Percentiles rank a stretch among this genome's conserved stretches.
phyloP scores from a whole-genome alignment of 2,113 vertebrate species.

The Macrotis lagotis region DNA sequence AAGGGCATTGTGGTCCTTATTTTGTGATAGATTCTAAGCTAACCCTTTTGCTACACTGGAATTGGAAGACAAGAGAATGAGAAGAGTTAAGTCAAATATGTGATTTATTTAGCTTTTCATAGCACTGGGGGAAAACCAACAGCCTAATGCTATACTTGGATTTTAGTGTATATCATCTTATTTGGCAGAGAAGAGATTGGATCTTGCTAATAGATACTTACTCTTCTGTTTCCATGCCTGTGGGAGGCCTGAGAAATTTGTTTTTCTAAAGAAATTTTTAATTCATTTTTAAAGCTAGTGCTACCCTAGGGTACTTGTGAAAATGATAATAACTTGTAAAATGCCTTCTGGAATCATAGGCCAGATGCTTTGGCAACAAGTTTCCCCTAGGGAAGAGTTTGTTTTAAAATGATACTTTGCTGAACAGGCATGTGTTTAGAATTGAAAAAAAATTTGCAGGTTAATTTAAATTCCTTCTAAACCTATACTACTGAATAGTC shows the following conservation, averaged over 20 bases:
- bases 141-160: slow-evolving; percentile 38
- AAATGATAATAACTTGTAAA: slow-evolving; percentile 69
- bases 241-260: slow-evolving; percentile 64
- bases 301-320: slow-evolving; percentile 64
- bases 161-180: slow-evolving; percentile 30
- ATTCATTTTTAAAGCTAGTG: slow-evolving; percentile 76
- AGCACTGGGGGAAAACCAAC: slow-evolving; percentile 9
- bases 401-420: slow-evolving; percentile 66
- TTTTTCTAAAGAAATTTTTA: slow-evolving; percentile 77
- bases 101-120: slow-evolving; percentile 50
- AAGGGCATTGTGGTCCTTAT: background rate
- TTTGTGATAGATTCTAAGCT: background rate
- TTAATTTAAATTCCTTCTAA: slow-evolving; percentile 3
- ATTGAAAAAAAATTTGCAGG: slow-evolving; percentile 53
- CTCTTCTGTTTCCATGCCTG: slow-evolving; percentile 29
- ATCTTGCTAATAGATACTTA: slow-evolving; percentile 51
- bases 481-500: slow-evolving; percentile 30
- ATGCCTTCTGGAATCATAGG: slow-evolving; percentile 71
- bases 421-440: slow-evolving; percentile 8
- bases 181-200: slow-evolving; percentile 48
- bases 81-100: background rate
- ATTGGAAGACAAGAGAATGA: background rate
- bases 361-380: slow-evolving; percentile 76
- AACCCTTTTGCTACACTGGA: background rate
- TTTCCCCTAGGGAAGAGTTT: slow-evolving; percentile 68